phyloP scores from a whole-genome alignment of 2,797 vertebrate species.

The Limosa lapponica region DNA sequence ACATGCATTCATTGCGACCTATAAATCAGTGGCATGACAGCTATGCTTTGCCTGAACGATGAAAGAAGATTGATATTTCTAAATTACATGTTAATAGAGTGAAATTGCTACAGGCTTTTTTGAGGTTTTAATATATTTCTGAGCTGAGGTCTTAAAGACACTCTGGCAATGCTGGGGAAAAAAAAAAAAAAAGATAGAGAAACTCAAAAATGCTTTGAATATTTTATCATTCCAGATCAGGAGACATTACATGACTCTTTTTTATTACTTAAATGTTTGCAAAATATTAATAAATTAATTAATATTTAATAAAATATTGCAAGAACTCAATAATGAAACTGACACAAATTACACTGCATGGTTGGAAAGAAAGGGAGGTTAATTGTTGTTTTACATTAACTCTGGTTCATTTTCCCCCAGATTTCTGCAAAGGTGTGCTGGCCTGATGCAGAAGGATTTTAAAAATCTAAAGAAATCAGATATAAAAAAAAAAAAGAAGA shows the following conservation, averaged over 20 bases:
- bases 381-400: neutral
- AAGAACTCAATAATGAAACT: neutral
- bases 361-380: neutral
- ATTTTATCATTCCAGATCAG: neutral
- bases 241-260: neutral
- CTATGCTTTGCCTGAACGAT: neutral
- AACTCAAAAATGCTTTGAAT: neutral
- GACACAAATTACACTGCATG: neutral
- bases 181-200: neutral
- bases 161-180: neutral
- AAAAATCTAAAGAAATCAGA: neutral
- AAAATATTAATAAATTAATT: neutral
- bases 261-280: neutral
- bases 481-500: neutral
- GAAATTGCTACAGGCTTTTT: neutral
- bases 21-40: neutral
- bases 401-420: neutral
- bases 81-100: neutral
- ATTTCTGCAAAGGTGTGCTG: neutral
- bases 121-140: neutral
- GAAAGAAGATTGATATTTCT: neutral
- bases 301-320: neutral
- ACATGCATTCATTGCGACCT: neutral
- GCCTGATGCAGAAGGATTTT: neutral
- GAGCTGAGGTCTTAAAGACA: neutral